A percentile compares a stretch with the other conserved stretches of the same genome.
Evolutionary conservation across 2,113 vertebrate genomes (phyloP).

Genomic region (Spea bombifrons): DNA sequence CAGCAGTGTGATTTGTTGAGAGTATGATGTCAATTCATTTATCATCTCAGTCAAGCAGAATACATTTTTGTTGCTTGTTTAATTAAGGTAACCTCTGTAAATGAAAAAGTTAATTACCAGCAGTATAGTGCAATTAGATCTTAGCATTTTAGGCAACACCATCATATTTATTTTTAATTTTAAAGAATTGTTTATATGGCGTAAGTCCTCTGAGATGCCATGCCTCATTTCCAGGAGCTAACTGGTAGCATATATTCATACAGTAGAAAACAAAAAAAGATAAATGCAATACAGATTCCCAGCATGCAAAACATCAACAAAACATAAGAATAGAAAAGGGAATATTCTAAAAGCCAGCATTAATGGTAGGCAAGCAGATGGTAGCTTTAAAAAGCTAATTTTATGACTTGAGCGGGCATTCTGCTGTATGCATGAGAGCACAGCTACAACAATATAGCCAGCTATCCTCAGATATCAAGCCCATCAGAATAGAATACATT

Average conservation of each 20-base stretch:
- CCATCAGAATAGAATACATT: not conserved
- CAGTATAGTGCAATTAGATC: slow-evolving; percentile 38
- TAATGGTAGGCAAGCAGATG: slow-evolving; percentile 38
- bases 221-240: slow-evolving; percentile 30
- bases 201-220: slow-evolving; percentile 31
- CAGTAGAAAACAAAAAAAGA: slow-evolving; percentile 4
- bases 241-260: slow-evolving; percentile 8
- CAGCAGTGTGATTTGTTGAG: slow-evolving; percentile 41
- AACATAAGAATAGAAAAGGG: slow-evolving; percentile 8
- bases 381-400: slow-evolving; percentile 29
- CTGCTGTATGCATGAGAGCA: slow-evolving; percentile 5
- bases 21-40: slow-evolving; percentile 41
- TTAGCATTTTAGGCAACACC: slow-evolving; percentile 14
- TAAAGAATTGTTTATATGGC: slow-evolving; percentile 36
- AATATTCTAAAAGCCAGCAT: slow-evolving; percentile 20
- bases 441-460: slow-evolving; percentile 18
- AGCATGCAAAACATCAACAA: slow-evolving; percentile 24
- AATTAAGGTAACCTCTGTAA: slow-evolving; percentile 45
- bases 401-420: slow-evolving; percentile 35
- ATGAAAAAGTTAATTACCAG: slow-evolving; percentile 45
- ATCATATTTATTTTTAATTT: slow-evolving; percentile 43
- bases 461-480: slow-evolving; percentile 14
- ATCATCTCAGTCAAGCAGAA: slow-evolving; percentile 41
- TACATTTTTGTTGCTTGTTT: slow-evolving; percentile 29
- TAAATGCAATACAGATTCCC: slow-evolving; percentile 20